These are phyloP conservation scores for Heterotilapia buettikoferi DNA, from an alignment of 2,113 vertebrate species.

Conservation along the genomic window DNA sequence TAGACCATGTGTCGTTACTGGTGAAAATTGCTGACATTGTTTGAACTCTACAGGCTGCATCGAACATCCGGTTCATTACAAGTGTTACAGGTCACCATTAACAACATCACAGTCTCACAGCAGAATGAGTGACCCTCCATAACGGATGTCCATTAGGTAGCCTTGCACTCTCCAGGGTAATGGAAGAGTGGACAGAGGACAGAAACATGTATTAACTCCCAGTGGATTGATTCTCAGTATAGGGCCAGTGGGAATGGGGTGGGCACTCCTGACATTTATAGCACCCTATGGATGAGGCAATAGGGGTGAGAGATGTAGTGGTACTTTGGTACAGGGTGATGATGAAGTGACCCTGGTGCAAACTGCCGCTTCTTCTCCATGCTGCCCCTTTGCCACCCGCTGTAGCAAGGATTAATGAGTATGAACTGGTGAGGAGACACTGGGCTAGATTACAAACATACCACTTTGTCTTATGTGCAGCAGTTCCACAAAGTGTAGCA, in stretches of 20 bases:
- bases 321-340: constrained; percentile 30
- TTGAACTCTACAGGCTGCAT: background rate
- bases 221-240: constrained; percentile 9
- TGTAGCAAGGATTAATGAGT: constrained; percentile 68
- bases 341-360: constrained; percentile 58
- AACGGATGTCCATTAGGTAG: background rate
- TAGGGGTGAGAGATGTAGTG: constrained; percentile 12
- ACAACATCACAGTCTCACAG: background rate
- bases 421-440: constrained; percentile 47
- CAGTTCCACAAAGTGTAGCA: constrained; percentile 50
- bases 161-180: constrained; percentile 4
- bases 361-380: constrained; percentile 8
- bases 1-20: background rate
- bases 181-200: constrained; percentile 42
- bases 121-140: constrained; percentile 1
- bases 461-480: constrained; percentile 64
- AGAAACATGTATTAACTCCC: constrained; percentile 46
- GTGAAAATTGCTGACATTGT: background rate
- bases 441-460: constrained; percentile 66
- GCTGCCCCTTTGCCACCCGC: constrained; percentile 56
- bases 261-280: constrained; percentile 54
- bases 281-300: constrained; percentile 24
- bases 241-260: background rate
- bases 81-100: background rate
- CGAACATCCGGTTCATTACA: background rate